Evolutionary conservation across 2,797 vertebrate genomes (phyloP).

Genomic region (Fratercula arctica): DNA sequence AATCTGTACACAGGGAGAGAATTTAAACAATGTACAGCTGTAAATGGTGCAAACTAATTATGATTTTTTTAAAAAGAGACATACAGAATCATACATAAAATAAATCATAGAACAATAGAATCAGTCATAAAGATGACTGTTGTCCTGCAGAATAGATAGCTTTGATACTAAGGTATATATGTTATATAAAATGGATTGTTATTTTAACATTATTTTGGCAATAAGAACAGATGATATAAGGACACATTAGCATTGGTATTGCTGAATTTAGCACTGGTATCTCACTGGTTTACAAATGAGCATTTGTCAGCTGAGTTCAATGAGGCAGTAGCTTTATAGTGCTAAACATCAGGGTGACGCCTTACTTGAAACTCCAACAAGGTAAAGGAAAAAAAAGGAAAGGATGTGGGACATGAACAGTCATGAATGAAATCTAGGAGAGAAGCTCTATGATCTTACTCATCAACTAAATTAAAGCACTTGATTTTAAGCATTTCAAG

Average conservation of each 20-base stretch:
- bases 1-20: neutral
- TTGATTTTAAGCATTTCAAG: neutral
- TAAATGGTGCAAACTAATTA: neutral
- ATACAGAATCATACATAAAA: neutral
- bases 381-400: neutral
- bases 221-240: neutral
- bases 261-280: neutral
- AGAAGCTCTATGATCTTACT: neutral
- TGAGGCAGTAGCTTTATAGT: neutral
- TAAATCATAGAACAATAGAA: neutral
- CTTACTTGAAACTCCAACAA: neutral
- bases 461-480: neutral
- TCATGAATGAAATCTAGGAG: neutral
- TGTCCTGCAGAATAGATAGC: neutral
- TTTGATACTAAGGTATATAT: neutral
- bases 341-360: neutral
- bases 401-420: neutral
- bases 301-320: neutral
- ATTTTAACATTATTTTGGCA: neutral
- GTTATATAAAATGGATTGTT: neutral
- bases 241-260: neutral
- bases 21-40: neutral
- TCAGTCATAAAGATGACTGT: neutral
- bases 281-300: neutral
- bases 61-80: neutral